Percentiles rank a stretch among this genome's conserved stretches.
These are phyloP conservation scores for Geococcyx californianus DNA, from an alignment of 2,113 vertebrate genomes.

Conservation along the genomic window DNA sequence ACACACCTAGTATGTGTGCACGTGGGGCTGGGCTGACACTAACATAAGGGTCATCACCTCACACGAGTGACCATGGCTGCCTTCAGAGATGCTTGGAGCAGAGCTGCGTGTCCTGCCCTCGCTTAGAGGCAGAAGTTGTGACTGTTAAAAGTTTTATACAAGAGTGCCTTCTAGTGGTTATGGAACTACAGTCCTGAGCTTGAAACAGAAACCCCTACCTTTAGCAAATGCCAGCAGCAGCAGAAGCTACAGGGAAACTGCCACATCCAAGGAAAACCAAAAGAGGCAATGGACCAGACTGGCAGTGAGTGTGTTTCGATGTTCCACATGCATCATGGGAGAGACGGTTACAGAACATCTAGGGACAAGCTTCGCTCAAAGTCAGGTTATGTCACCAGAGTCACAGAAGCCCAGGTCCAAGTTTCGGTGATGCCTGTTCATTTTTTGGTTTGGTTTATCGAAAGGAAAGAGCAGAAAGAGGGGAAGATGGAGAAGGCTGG, in stretches of 20 bases:
- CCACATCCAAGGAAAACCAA: not conserved
- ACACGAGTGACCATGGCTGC: not conserved
- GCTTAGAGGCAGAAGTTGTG: not conserved
- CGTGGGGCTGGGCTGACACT: not conserved
- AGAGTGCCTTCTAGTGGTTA: slow-evolving; percentile 71
- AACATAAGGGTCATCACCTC: not conserved
- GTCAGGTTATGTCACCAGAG: too few relatives aligned
- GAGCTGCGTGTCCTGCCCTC: not conserved
- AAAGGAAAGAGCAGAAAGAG: too few relatives aligned
- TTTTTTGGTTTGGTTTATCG: too few relatives aligned
- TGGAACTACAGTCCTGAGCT: not conserved
- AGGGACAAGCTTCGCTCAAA: not conserved
- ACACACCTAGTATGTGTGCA: too few relatives aligned
- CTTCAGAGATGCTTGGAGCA: not conserved
- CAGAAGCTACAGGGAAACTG: not conserved
- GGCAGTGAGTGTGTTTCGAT: not conserved
- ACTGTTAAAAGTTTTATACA: slow-evolving; percentile 42
- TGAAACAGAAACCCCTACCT: not conserved
- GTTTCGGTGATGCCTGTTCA: too few relatives aligned
- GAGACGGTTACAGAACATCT: not conserved
- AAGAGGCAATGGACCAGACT: not conserved
- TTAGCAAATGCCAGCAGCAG: not conserved
- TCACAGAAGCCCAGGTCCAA: too few relatives aligned
- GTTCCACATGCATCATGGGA: not conserved
- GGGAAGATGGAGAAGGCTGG: too few relatives aligned